Evolutionary conservation across 2,888 invertebrate genomes (phyloP).

Genomic region (Hemicrepidius hirtus): DNA sequence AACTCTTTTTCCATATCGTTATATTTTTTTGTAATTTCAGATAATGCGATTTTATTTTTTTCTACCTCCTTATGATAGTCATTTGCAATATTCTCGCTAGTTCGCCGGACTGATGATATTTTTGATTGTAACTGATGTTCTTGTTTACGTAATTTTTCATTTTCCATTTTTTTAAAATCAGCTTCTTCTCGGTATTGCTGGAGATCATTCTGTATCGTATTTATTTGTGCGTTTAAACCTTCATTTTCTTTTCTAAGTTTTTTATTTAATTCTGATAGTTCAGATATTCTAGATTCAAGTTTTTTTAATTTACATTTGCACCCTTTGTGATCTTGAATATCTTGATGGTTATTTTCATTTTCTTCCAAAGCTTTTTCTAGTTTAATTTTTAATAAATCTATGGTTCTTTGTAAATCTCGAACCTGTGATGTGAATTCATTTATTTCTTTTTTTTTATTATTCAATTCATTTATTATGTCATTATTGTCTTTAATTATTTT

Average conservation of each 20-base stretch:
- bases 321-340: neutral
- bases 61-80: slow-evolving; percentile 39
- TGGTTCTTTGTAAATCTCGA: too few species aligned
- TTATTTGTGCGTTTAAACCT: slow-evolving; percentile 39
- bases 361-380: too few species aligned
- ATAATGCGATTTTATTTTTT: slow-evolving; percentile 26
- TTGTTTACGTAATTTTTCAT: slow-evolving; percentile 43
- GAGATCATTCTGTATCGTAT: slow-evolving; percentile 35
- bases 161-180: slow-evolving; percentile 46
- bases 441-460: neutral
- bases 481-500: neutral
- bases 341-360: too few species aligned
- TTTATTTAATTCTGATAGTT: neutral
- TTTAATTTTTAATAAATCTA: too few species aligned
- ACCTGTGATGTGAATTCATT: neutral
- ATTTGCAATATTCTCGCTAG: slow-evolving; percentile 7
- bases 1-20: slow-evolving; percentile 32
- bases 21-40: slow-evolving; percentile 31
- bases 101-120: neutral
- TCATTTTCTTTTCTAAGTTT: slow-evolving; percentile 40
- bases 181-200: slow-evolving; percentile 51
- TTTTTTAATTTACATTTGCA: neutral
- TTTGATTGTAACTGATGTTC: slow-evolving; percentile 23
- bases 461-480: neutral
- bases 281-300: neutral